Evolutionary conservation across 2,888 invertebrate species (phyloP), one percentile per base, ranked within the genome.

Genomic region (Synanthedon andrenaeformis): DNA sequence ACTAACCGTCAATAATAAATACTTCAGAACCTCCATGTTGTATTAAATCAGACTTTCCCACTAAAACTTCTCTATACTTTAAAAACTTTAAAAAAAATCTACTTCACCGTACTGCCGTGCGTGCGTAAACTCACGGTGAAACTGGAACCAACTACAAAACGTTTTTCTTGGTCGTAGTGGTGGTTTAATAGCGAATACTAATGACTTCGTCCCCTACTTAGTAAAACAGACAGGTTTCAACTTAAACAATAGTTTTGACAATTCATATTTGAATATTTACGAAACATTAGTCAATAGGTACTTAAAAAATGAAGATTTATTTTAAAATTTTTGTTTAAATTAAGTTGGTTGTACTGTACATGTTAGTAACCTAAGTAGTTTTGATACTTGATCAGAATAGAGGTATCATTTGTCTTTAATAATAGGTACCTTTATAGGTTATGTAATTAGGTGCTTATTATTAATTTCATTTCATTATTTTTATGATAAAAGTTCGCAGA

Each of bases 191-290:
- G 54, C 55, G 78, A 73, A 78, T 79, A 62, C 66, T 79, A 76
- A 77, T 72, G 72, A 69, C 54, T 58, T 57, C 55, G 65, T 66
- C 63, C 63, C 66, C 64, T 62, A 66, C 64, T 67, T 67, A 61
- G 52, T 53, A 60, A 64, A 55, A 55, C 55, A 56, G 57, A 54
- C 58, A 42, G 52, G 54, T 54, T 51, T 28, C 53, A 17, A 52
- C 23, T 23, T 56, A 13, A 49, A 52, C 53, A 53, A 53, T 53
- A 28, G 35, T 28, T 4, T 42, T 51, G 48, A 14, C 35, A 48
- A 14, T 53, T 53, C 42, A 35, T 53, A 51, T 41, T 51, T 5
- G 17, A 51, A 53, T 51, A 23, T 51, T 53, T 53, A 42, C 51
- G 28, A 51, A 51, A 51, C 35, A 35, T 35, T 41, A 4, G 1